A percentile compares a stretch with the other conserved stretches of the same genome.
Evolutionary conservation across 1,140 invertebrate genomes (phyloP).

Genomic region (Steinernema feltiae): DNA sequence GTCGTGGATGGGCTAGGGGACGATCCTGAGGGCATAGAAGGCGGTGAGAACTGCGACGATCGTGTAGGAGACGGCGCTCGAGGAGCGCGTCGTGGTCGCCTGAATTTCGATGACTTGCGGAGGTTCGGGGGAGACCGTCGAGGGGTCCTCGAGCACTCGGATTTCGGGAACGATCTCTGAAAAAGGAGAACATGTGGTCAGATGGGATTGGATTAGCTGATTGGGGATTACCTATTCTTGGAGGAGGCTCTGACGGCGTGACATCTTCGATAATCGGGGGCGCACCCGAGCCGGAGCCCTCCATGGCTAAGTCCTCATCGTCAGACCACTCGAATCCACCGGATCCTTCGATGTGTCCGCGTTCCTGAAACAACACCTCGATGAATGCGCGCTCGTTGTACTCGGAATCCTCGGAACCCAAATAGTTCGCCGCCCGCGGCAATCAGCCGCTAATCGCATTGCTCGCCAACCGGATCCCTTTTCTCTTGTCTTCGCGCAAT

Average conservation of each 20-base stretch:
- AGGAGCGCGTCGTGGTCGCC: background rate
- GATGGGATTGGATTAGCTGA: background rate
- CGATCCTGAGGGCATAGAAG: constrained; percentile 1
- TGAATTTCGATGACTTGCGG: background rate
- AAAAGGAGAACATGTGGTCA: background rate
- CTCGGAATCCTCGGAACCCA: background rate
- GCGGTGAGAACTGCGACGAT: background rate
- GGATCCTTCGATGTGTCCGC: background rate
- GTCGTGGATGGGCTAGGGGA: background rate
- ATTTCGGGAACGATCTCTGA: constrained; percentile 1
- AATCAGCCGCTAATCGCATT: constrained; percentile 2
- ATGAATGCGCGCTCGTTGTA: background rate
- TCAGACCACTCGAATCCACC: background rate
- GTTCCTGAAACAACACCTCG: constrained; percentile 5
- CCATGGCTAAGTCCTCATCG: background rate
- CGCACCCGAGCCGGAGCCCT: background rate
- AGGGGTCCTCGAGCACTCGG: background rate
- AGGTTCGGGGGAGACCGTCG: background rate
- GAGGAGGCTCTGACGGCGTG: background rate
- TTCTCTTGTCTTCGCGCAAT: constrained; percentile 13
- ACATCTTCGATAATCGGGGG: background rate
- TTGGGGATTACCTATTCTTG: background rate
- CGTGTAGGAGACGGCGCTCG: background rate
- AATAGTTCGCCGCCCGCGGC: background rate
- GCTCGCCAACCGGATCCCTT: background rate